Evolutionary conservation across 2,113 vertebrate species (phyloP), one percentile per base, ranked within the genome.

Genomic region (Seriola aureovittata): DNA sequence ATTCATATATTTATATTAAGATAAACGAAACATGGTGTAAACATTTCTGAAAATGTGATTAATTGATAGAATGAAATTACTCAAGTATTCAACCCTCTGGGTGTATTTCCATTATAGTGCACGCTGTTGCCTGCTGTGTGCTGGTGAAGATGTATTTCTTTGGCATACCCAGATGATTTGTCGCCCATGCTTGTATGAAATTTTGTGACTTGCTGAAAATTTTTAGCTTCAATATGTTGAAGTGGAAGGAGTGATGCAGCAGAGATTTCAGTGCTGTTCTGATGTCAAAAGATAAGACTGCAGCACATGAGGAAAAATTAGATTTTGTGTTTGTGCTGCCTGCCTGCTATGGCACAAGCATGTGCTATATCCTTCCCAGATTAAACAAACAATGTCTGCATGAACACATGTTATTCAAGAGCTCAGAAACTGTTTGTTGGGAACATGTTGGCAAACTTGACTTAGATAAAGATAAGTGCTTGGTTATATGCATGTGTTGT

Each of bases 321-420:
- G 34, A 78, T 75, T 50, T 71, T 67, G 55, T 69, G 29, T n/a
- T 36, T 50, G 23, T 44, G 29, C 67, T 82, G 13, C 46, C 38
- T n/a, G 67, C 59, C 74, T 84, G 66, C 38, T 21, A 4, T 57
- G 29, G 32, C 1, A 13, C 48, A 46, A 8, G 44, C 21, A 5
- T 67, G 62, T 13, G 11, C 21, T 44, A 2, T 29, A 13, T 87
- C 32, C 9, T 44, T 58, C 52, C 32, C 38, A 68, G 54, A 70
- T 34, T 40, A 59, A 67, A 40, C 58, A 63, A 34, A 75, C 21
- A 19, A 9, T 17, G 2, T 25, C 16, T 54, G 21, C 12, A 48
- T 62, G 21, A 62, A 58, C 29, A 21, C n/a, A 29, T 48, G 6
- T 46, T 34, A 7, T 52, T 54, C 4, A 48, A 71, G 29, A 71